Percentiles rank a stretch among this genome's conserved stretches.
phyloP scores from a whole-genome alignment of 2,888 invertebrate genomes.

The Malthinus seriepunctatus region DNA sequence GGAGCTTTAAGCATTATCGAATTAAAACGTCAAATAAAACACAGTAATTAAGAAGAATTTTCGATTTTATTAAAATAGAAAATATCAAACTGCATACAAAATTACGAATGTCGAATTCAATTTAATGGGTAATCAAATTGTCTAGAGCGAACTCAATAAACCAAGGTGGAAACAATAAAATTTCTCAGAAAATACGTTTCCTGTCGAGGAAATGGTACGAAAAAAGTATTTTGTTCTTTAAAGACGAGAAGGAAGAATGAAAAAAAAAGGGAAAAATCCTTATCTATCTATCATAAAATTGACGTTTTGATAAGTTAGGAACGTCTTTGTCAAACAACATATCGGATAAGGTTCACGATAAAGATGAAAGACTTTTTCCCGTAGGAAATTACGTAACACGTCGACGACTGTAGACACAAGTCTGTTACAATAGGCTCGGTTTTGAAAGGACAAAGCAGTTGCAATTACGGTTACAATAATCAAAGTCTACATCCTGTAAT shows the following conservation, averaged over 20 bases:
- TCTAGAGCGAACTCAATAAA: slow-evolving; percentile 31
- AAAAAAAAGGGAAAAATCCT: slow-evolving; percentile 25
- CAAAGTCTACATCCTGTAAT: slow-evolving; percentile 52
- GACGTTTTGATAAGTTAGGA: slow-evolving; percentile 21
- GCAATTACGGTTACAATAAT: slow-evolving; percentile 52
- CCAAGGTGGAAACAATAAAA: slow-evolving; percentile 43
- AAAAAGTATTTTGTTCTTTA: slow-evolving; percentile 37
- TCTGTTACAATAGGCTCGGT: slow-evolving; percentile 47
- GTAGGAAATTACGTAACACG: slow-evolving; percentile 21
- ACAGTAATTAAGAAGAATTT: too few species aligned
- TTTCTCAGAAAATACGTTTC: slow-evolving; percentile 43
- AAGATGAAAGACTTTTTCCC: slow-evolving; percentile 21
- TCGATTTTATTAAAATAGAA: too few species aligned
- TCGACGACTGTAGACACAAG: slow-evolving; percentile 36
- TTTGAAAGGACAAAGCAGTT: slow-evolving; percentile 51
- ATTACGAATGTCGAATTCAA: slow-evolving; percentile 16
- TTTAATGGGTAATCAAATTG: slow-evolving; percentile 28
- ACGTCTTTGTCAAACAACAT: slow-evolving; percentile 17
- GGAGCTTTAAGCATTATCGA: too few species aligned
- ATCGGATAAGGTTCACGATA: slow-evolving; percentile 10
- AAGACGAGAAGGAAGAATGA: slow-evolving; percentile 20
- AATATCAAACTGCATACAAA: slow-evolving; percentile 1
- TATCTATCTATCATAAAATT: slow-evolving; percentile 27
- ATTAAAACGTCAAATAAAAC: too few species aligned
- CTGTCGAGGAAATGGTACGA: slow-evolving; percentile 42